Base-by-base conservation (phyloP, 2,113 vertebrate genomes). In the Struthio camelus region DNA sequence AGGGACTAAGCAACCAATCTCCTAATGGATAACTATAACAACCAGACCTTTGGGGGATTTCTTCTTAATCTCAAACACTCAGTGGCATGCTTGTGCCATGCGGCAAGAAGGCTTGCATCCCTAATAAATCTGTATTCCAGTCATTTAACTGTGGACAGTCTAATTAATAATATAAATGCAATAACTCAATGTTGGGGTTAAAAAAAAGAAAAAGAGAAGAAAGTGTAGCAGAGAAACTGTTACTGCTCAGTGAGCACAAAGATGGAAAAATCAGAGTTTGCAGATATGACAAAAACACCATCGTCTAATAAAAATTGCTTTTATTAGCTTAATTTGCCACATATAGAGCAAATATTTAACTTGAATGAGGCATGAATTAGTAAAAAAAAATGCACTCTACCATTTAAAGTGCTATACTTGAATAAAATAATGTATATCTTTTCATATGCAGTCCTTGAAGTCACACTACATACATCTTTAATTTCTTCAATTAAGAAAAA, bases 401-500 rank as follows among this genome's bases (percentile, higher is more conserved):
- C 90, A 94, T 95, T 96, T 96, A 86, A 97, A 92, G 93, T 94
- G 81, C 95, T 95, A 96, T 96, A 95, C 89, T 96, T 96, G 90
- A 87, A 96, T 96, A 97, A 97, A 97, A 96, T 97, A 97, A 97
- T 92, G 96, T 97, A 97, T 97, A 96, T 96, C 93, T 97, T 97
- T 97, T 97, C 90, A 97, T 97, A 96, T 97, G 96, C 97, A 91
- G 92, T 97, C 95, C 82, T 94, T 94, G 97, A 97, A 95, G 96
- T 90, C 95, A 94, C 80, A 97, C 96, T 90, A 70, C 95, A 97
- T 98, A 96, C 98, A 98, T 98, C 98, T 98, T 98, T 98, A 98
- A 98, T 98, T 98, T 98, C 97, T 98, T 98, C 98, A 98, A 97
- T 98, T 98, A 98, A 98, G 94, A 97, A 97, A 98, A 97, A 98